A percentile compares a stretch with the other conserved stretches of the same genome.
These are phyloP conservation scores for Gallinago stenura DNA, from an alignment of 2,797 vertebrate genomes.

Conservation along the genomic window DNA sequence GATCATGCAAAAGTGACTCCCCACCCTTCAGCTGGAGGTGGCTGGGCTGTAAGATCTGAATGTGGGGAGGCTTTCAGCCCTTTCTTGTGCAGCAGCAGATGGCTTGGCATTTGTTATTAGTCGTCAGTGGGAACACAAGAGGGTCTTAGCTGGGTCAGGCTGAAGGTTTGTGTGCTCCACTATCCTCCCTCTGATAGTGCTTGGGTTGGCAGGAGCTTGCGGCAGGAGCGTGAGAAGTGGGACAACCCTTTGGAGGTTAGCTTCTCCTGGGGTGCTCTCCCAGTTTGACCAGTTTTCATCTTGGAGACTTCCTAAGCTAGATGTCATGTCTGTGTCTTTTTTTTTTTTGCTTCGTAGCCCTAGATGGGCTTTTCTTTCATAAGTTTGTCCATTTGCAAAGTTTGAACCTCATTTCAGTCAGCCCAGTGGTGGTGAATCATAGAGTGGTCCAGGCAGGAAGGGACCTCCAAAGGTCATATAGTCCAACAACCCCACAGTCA, in stretches of 20 bases:
- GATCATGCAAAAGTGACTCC: background rate
- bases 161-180: background rate
- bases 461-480: no score
- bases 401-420: background rate
- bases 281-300: background rate
- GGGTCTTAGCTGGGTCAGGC: background rate
- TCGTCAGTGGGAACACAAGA: background rate
- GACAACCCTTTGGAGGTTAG: background rate
- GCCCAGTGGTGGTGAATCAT: background rate
- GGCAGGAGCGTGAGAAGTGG: background rate
- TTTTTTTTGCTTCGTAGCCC: background rate
- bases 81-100: background rate
- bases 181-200: background rate
- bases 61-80: accelerated
- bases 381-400: background rate
- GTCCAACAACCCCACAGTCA: no score
- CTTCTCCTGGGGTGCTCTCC: background rate
- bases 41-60: background rate
- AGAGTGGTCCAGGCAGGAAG: no score
- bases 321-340: background rate
- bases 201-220: background rate
- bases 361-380: background rate
- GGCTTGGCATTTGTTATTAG: background rate
- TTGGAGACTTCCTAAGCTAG: background rate
- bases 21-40: background rate